phyloP scores from a whole-genome alignment of 2,113 vertebrate genomes.

The Prunella himalayana region DNA sequence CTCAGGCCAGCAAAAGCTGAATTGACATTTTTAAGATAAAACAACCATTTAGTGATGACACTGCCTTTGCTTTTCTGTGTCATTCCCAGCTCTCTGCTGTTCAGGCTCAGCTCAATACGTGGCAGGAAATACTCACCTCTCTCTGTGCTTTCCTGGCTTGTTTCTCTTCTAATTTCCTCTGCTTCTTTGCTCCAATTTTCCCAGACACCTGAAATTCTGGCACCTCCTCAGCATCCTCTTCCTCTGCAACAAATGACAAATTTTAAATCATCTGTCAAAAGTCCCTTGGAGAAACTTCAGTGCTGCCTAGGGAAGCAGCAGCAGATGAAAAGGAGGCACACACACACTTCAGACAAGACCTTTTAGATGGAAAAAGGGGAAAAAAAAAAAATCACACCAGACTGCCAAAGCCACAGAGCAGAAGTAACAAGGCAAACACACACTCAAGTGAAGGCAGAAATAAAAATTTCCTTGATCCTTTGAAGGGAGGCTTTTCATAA shows the following conservation, averaged over 20 bases:
- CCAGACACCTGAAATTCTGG: slow-evolving; percentile 73
- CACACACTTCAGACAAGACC: neutral
- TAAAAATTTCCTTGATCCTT: neutral
- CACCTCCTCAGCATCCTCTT: slow-evolving; percentile 69
- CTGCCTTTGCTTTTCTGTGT: neutral
- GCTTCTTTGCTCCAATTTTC: slow-evolving; percentile 93
- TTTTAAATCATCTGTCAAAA: neutral
- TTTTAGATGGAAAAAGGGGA: neutral
- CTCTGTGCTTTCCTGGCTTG: slow-evolving; percentile 91
- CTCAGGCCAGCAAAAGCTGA: neutral
- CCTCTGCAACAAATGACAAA: slow-evolving; percentile 23
- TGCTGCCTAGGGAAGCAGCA: neutral
- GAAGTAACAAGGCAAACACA: neutral
- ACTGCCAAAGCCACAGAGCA: slow-evolving; percentile 35
- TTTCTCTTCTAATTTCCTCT: slow-evolving; percentile 94
- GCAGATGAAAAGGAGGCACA: neutral
- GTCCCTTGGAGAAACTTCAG: neutral
- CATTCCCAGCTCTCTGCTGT: neutral
- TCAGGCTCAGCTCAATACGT: neutral
- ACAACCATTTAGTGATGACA: neutral
- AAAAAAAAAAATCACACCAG: neutral
- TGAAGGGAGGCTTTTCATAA: neutral
- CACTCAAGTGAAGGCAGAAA: neutral
- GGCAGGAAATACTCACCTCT: slow-evolving; percentile 79
- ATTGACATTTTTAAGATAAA: neutral